A percentile compares a stretch with the other conserved stretches of the same genome.
phyloP scores from a whole-genome alignment of 2,888 invertebrate species.

The Rotaria socialis region DNA sequence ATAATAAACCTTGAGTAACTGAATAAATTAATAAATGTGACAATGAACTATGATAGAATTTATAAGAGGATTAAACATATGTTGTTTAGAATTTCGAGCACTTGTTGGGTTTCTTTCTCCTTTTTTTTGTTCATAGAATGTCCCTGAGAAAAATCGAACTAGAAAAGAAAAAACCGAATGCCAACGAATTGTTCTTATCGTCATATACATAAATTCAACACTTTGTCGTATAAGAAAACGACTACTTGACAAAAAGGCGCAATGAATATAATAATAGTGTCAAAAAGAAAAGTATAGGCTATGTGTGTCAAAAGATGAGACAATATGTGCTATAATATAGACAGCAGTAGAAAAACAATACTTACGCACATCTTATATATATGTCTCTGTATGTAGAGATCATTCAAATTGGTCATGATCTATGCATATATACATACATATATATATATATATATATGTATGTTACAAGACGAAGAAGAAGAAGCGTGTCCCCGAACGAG shows the following conservation, averaged over 20 bases:
- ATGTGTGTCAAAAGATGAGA: neutral
- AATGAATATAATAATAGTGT: neutral
- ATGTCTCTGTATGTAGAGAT: neutral
- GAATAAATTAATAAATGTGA: slow-evolving; percentile 2
- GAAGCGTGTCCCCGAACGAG: neutral
- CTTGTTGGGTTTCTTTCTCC: neutral
- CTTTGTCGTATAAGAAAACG: neutral
- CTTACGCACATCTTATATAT: neutral
- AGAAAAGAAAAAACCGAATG: neutral
- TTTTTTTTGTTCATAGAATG: neutral
- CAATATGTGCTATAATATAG: neutral
- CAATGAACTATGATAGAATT: neutral
- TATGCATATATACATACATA: neutral
- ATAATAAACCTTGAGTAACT: neutral
- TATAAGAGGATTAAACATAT: neutral
- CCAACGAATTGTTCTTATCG: neutral
- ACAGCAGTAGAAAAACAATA: neutral
- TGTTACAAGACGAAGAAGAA: neutral
- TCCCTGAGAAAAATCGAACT: neutral
- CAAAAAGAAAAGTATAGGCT: neutral
- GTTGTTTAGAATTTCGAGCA: neutral
- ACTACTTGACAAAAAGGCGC: neutral
- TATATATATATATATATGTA: neutral
- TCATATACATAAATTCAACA: neutral
- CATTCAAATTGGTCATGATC: neutral